A percentile compares a stretch with the other conserved stretches of the same genome.
These are phyloP conservation scores for Ceuthmochares aereus DNA, from an alignment of 2,113 vertebrate genomes.

Conservation along the genomic window DNA sequence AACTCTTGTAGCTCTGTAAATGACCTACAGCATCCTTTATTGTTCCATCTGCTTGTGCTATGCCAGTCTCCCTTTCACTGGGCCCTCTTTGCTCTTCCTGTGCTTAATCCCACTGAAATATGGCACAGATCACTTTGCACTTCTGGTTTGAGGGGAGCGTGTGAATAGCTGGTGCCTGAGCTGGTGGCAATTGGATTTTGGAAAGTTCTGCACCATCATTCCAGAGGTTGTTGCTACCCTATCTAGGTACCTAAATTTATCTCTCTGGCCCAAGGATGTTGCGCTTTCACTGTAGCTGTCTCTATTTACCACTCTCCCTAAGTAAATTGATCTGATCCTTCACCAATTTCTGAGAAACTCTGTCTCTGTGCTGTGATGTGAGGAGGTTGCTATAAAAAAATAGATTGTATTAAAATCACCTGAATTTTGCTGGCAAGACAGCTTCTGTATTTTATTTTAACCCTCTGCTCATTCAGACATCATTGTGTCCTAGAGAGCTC, in stretches of 20 bases:
- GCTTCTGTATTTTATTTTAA: not conserved
- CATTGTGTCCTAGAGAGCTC: not conserved
- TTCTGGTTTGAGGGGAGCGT: not conserved
- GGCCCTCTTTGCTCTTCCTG: not conserved
- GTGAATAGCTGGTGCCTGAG: not conserved
- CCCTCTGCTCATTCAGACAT: not conserved
- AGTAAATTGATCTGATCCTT: not conserved
- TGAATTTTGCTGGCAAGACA: not conserved
- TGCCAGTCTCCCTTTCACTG: not conserved
- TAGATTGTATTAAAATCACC: not conserved
- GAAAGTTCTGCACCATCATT: not conserved
- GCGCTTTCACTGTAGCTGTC: not conserved
- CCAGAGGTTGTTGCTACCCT: not conserved
- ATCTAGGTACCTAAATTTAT: not conserved
- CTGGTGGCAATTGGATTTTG: not conserved
- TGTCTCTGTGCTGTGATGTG: not conserved
- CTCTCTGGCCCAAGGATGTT: not conserved
- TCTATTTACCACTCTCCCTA: not conserved
- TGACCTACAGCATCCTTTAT: not conserved
- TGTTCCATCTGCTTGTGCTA: not conserved
- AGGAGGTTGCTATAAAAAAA: not conserved
- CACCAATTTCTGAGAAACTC: not conserved
- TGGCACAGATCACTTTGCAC: not conserved
- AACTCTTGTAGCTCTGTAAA: constrained; percentile 3
- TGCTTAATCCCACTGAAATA: not conserved